A percentile compares a stretch with the other conserved stretches of the same genome.
Conservation (phyloP, 2,888 invertebrate species). For the Drosophila acutilabella region DNA sequence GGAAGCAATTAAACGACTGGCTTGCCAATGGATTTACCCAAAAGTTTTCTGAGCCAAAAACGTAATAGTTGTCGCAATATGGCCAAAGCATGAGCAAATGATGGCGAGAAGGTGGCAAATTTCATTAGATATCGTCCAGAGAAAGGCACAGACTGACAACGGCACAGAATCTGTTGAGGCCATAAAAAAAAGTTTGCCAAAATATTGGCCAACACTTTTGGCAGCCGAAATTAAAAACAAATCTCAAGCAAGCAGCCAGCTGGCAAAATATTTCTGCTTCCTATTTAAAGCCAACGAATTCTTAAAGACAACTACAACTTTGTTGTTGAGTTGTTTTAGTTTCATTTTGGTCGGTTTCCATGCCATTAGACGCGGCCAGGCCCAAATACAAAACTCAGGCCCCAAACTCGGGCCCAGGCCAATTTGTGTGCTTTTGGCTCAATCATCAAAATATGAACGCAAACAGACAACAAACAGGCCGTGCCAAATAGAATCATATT, state of each 20-base stretch:
- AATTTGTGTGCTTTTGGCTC: constrained; percentile 54
- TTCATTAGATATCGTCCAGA: constrained; percentile 61
- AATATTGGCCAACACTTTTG: constrained; percentile 59
- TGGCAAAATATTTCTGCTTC: constrained; percentile 8
- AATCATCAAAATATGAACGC: constrained; percentile 57
- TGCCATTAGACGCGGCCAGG: constrained; percentile 40
- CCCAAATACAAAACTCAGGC: background rate
- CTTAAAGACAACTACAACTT: constrained; percentile 41
- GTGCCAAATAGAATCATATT: constrained; percentile 50
- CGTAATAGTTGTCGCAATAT: constrained; percentile 45
- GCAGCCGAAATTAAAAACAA: constrained; percentile 51
- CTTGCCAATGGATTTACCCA: constrained; percentile 26
- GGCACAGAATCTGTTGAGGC: constrained; percentile 61
- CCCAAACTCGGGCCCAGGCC: constrained; percentile 18
- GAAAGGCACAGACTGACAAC: constrained; percentile 16
- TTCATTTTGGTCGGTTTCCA: constrained; percentile 34
- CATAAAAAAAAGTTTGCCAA: constrained; percentile 67
- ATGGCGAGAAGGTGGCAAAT: constrained; percentile 52
- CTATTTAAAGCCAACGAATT: constrained; percentile 15
- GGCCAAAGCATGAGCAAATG: constrained; percentile 25
- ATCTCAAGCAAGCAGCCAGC: constrained; percentile 15
- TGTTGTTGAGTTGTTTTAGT: constrained; percentile 20
- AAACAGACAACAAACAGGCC: constrained; percentile 48
- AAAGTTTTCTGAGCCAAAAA: constrained; percentile 31
- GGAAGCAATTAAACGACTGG: constrained; percentile 63